These are phyloP conservation scores for Arremon aurantiirostris DNA, from an alignment of 2,797 vertebrate species.

Conservation along the genomic window DNA sequence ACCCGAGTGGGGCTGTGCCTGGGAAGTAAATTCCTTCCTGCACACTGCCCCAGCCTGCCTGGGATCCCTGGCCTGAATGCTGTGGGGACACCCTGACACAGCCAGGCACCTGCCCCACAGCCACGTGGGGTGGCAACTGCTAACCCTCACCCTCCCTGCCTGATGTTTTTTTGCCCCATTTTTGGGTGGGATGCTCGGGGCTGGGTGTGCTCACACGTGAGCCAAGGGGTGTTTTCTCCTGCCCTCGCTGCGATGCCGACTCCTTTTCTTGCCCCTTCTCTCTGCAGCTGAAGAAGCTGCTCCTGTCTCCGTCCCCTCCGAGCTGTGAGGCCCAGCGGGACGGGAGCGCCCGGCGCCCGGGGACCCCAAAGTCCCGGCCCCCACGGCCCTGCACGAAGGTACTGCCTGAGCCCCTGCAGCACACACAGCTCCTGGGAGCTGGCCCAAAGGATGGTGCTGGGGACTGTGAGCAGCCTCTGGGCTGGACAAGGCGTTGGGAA, in stretches of 20 bases:
- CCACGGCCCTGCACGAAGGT: constrained; percentile 87
- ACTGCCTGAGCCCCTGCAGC: neutral
- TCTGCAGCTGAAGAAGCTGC: constrained; percentile 89
- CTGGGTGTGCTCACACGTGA: neutral
- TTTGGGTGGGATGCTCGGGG: neutral
- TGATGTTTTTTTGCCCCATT: neutral
- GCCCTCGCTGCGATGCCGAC: constrained; percentile 13
- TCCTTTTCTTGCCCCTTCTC: constrained; percentile 57
- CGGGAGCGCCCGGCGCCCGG: constrained; percentile 77
- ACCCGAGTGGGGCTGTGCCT: neutral
- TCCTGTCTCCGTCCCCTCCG: constrained; percentile 86
- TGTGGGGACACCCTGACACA: neutral
- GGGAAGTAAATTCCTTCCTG: neutral
- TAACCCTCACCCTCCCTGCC: neutral
- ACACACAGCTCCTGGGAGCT: neutral
- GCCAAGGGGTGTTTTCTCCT: neutral
- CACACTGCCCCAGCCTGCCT: rapidly evolving
- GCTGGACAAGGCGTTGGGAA: neutral
- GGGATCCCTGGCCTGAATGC: neutral
- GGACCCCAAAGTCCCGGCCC: constrained; percentile 79
- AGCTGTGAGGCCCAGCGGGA: constrained; percentile 84
- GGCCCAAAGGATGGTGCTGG: rapidly evolving
- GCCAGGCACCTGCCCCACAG: neutral
- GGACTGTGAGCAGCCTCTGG: neutral
- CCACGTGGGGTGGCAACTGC: neutral